Base-by-base conservation (phyloP, 2,113 vertebrate species). In the Irena cyanogastra region DNA sequence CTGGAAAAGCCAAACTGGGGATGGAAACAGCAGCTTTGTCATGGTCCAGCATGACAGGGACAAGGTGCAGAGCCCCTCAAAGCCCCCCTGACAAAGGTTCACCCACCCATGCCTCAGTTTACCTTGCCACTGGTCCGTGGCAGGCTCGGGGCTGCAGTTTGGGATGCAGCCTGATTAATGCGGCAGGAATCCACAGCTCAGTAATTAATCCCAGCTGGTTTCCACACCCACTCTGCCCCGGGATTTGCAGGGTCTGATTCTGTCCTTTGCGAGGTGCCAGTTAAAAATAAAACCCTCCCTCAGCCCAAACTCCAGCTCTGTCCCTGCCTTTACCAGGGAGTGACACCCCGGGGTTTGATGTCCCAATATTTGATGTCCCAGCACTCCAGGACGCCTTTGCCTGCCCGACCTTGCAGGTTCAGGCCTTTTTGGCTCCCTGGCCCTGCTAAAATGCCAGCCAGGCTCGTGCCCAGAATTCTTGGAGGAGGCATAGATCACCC, bases 31-130 rank as follows among this genome's bases (percentile, higher is more conserved):
- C 26, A 24, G 3, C 26, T 53, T 49, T 45, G 24, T 17, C n/a
- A 21, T 0, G 1, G 31, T 9, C 16, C 75, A 6, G 3, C 26
- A 9, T 0, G 3, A 19, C 1, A 2, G 27, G 42, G 41, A 61
- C 33, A 22, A 31, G 24, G 31, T 0, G 3, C 37, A 70, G 83
- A 74, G 11, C 54, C 11, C 45, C 33, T 61, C 71, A 16, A 16
- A 65, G 6, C 6, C 35, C 6, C 50, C 11, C 21, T 11, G 22
- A 83, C 64, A 44, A 12, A 15, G 27, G n/a, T 41, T 50, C 41
- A 37, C 24, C 49, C 56, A 10, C 2, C 42, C 2, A 0, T 93
- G 74, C 77, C 87, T 95, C 77, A 82, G 81, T 75, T 94, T 94
- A 70, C 72, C 64, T 31, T 2, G 3, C 4, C 20, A 8, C 3